Evolutionary conservation across 1,140 invertebrate species (phyloP), one percentile per base, ranked within the genome.

Genomic region (Heliconius congener): DNA sequence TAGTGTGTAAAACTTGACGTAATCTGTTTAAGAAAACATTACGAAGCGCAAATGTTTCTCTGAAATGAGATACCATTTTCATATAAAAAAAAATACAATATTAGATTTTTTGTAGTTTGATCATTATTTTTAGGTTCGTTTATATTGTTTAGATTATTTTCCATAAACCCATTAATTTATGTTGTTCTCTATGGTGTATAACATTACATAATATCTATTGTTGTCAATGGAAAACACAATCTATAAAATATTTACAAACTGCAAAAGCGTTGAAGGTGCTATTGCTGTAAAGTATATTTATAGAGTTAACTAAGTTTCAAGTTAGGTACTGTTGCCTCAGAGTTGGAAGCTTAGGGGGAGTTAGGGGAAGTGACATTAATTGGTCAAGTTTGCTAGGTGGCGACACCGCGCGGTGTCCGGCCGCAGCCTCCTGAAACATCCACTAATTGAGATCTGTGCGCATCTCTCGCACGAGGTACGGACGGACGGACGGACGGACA

Each of bases 331-430:
- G 74, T 66, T 55, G 74, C 55, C 30, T 42, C 3, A n/a, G 39
- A 76, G 74, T 76, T 76, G 34, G 39, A 66, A 76, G 74, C 60
- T 76, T 78, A 73, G 76, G 66, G 50, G n/a, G 72, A 75, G 81
- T 80, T 82, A 79, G 76, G 81, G 77, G 72, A 82, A 87, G 84
- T 87, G 86, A 86, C 84, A 87, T 88, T 90, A 90, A 89, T 89
- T 87, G 86, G 82, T 75, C 81, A 86, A 91, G 87, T 90, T 89
- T 84, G 85, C 78, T 52, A 82, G 77, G 83, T 80, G 76, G 82
- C 80, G 88, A 84, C 86, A 83, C 84, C 80, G 71, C 78, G 76
- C 82, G 77, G 80, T 80, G 79, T 82, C 78, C 82, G 79, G 82
- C 83, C 81, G 60, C 81, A 83, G 73, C 72, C 80, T 77, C 79